Evolutionary conservation across 2,888 invertebrate genomes (phyloP).

Genomic region (Meghimatium bilineatum): DNA sequence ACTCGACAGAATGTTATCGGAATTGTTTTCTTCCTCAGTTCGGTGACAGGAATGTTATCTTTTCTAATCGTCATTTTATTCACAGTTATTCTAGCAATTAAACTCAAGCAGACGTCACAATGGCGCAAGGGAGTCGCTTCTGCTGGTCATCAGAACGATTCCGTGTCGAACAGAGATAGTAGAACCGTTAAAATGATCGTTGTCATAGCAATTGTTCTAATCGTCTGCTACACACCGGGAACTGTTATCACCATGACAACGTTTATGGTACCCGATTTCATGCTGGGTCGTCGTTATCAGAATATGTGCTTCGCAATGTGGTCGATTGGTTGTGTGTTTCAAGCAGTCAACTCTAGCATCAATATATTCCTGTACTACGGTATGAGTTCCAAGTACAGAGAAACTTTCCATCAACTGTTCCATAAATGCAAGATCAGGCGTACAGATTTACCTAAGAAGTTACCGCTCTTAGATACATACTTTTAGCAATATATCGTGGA

Average conservation of each 20-base stretch:
- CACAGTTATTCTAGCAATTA: background rate
- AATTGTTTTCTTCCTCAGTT: background rate
- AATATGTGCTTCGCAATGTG: background rate
- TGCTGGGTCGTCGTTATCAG: background rate
- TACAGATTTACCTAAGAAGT: too few relatives aligned
- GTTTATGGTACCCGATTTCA: background rate
- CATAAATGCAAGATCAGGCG: too few relatives aligned
- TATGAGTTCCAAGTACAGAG: slow-evolving; percentile 30
- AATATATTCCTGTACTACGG: background rate
- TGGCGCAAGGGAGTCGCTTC: slow-evolving; percentile 1
- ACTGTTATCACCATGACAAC: background rate
- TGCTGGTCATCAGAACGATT: background rate
- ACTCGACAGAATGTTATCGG: background rate
- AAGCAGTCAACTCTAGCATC: slow-evolving; percentile 11
- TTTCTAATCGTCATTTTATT: background rate
- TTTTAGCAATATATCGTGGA: too few relatives aligned
- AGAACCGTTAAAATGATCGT: slow-evolving; percentile 6
- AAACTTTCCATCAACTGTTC: too few relatives aligned
- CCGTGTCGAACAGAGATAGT: background rate
- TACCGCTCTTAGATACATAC: too few relatives aligned
- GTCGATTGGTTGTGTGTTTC: background rate
- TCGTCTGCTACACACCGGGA: slow-evolving; percentile 10
- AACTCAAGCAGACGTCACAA: background rate
- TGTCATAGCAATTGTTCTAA: too few relatives aligned
- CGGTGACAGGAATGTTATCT: background rate